Conservation (phyloP, 1,140 invertebrate genomes). For the Halictus rubicundus region DNA sequence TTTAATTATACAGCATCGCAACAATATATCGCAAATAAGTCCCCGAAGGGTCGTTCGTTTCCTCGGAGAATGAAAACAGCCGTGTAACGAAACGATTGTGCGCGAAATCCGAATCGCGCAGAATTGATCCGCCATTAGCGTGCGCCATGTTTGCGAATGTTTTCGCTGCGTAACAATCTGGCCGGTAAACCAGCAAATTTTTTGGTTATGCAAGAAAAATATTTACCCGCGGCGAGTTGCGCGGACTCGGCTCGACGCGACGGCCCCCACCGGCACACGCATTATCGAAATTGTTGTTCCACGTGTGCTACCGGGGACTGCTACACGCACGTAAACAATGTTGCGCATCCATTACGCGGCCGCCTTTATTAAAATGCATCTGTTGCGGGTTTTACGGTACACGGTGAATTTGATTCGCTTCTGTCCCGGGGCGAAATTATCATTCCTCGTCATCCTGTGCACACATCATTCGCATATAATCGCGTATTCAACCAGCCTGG, state of each 20-base stretch:
- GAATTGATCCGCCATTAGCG: neutral
- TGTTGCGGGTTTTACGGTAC: neutral
- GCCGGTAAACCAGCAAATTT: slow-evolving; percentile 11
- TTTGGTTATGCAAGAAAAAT: slow-evolving; percentile 32
- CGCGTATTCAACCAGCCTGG: no score
- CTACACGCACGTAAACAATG: neutral
- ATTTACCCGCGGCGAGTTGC: neutral
- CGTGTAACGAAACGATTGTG: neutral
- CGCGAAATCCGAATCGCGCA: neutral
- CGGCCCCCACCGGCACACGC: neutral
- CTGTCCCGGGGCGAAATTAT: neutral
- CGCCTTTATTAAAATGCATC: neutral
- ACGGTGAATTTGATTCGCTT: neutral
- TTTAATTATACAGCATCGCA: neutral
- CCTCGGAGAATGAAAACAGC: neutral
- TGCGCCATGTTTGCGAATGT: neutral
- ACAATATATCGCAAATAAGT: neutral
- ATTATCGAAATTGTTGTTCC: slow-evolving; percentile 14
- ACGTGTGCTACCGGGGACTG: neutral
- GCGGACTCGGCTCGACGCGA: neutral
- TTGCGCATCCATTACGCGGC: neutral
- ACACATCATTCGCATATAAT: no score
- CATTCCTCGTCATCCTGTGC: neutral
- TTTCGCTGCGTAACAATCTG: slow-evolving; percentile 24
- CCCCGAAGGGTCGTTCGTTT: no score